A percentile compares a stretch with the other conserved stretches of the same genome.
Conservation (phyloP, 64 coral and sea anemone species). For the Dendronephthya gigantea region DNA sequence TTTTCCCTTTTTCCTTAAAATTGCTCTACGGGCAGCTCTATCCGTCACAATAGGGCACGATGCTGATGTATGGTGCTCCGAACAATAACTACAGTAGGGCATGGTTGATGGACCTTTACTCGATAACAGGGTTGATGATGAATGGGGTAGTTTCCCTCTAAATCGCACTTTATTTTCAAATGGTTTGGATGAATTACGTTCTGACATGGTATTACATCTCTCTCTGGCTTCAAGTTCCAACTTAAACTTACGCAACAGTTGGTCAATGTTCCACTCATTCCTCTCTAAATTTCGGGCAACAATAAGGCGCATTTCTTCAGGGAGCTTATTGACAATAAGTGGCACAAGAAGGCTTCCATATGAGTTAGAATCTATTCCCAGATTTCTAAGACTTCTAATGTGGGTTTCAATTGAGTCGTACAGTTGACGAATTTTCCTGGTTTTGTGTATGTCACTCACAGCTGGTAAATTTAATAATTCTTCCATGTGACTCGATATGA, state of each 20-base stretch:
- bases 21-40: not conserved
- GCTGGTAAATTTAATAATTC: too few species aligned
- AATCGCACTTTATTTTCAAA: too few species aligned
- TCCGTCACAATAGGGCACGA: not conserved
- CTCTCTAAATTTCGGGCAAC: not conserved
- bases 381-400: not conserved
- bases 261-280: not conserved
- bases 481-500: not conserved
- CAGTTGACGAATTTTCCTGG: not conserved
- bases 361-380: not conserved
- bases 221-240: not conserved
- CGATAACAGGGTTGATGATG: not conserved
- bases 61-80: not conserved
- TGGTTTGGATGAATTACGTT: too few species aligned
- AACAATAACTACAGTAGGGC: not conserved
- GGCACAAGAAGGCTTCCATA: not conserved
- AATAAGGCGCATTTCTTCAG: not conserved
- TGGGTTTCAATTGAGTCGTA: slow-evolving; percentile 5
- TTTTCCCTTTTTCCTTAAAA: slow-evolving; percentile 10
- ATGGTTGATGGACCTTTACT: not conserved
- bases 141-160: not conserved
- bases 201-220: not conserved
- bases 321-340: not conserved
- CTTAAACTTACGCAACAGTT: not conserved
- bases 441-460: too few species aligned